Conservation (phyloP, 2,888 invertebrate species). For the Erebia epiphron region DNA sequence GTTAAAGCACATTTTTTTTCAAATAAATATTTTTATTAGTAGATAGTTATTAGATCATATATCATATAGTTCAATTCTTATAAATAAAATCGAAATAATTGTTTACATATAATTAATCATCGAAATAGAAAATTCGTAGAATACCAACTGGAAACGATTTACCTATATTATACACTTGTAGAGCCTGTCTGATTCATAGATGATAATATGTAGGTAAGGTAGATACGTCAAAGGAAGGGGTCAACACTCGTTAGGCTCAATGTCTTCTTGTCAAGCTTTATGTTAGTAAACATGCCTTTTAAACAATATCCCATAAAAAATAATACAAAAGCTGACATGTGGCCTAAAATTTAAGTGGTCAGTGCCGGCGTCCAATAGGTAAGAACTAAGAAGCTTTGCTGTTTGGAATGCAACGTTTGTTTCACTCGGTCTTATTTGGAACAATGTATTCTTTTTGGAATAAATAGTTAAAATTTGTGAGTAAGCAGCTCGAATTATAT, state of each 20-base stretch:
- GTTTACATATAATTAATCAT: neutral
- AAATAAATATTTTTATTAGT: too few relatives aligned
- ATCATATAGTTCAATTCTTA: neutral
- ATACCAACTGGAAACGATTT: neutral
- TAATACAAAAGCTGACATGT: constrained; percentile 60
- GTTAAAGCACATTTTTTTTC: too few relatives aligned
- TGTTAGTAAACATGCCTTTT: constrained; percentile 60
- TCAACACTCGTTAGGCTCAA: constrained; percentile 69
- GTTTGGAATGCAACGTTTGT: constrained; percentile 44
- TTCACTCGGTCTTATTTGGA: constrained; percentile 43
- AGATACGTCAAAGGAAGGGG: constrained; percentile 54
- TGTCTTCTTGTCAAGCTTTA: constrained; percentile 64
- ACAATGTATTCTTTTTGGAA: constrained; percentile 45
- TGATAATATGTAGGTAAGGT: constrained; percentile 42
- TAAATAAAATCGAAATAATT: neutral
- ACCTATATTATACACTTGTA: neutral
- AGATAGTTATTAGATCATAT: too few relatives aligned
- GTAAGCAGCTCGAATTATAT: neutral
- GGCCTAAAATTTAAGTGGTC: constrained; percentile 61
- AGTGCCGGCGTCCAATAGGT: constrained; percentile 41
- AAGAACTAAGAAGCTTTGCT: constrained; percentile 42
- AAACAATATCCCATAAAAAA: constrained; percentile 67
- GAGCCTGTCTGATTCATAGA: constrained; percentile 58
- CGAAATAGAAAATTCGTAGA: neutral
- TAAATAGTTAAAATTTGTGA: constrained; percentile 41